phyloP scores from a whole-genome alignment of 2,113 vertebrate species.

The Felis catus region F.catus_Fca126_mat1.0 CM031411.1:123561001-123561500 shows the following conservation, averaged over 20 bases:
- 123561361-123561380: not conserved
- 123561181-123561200: not conserved
- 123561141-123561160: not conserved
- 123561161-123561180: not conserved
- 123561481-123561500: not conserved
- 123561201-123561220: not conserved
- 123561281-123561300: not conserved
- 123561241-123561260: not conserved
- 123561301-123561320: not conserved
- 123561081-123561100: not conserved
- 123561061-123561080: not conserved
- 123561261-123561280: not conserved
- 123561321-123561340: not conserved
- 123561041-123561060: not conserved
- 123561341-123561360: not conserved
- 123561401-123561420: not conserved
- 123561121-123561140: not conserved
- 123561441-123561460: not conserved
- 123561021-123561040: not conserved
- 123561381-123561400: not conserved
- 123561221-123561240: not conserved
- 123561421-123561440: not conserved
- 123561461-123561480: not conserved
- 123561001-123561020: not conserved
- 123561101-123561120: constrained; percentile 35